Evolutionary conservation across 1,140 invertebrate species (phyloP).

Genomic region (Dolichoris vasculosae): DNA sequence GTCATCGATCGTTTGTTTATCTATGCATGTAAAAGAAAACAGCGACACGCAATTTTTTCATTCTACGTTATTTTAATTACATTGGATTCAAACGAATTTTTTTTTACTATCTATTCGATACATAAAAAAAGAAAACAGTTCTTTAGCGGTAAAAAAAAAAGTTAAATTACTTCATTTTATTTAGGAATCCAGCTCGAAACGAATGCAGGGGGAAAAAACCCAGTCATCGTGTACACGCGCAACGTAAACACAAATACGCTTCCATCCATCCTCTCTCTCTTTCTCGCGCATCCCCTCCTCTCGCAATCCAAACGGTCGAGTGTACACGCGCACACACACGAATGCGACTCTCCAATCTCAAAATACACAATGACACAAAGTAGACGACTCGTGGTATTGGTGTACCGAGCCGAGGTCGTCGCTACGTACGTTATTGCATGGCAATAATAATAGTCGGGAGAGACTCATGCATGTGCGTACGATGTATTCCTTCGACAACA

Average conservation of each 20-base stretch:
- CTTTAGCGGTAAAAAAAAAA: not conserved
- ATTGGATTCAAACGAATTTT: not conserved
- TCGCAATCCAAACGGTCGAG: not conserved
- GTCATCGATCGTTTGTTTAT: not conserved
- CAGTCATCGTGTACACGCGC: constrained; percentile 40
- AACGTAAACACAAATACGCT: constrained; percentile 45
- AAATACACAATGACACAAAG: constrained; percentile 12
- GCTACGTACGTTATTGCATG: not conserved
- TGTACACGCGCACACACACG: not conserved
- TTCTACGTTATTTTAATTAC: not conserved
- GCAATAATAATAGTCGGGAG: constrained; percentile 16
- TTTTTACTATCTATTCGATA: not conserved
- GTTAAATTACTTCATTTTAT: constrained; percentile 26
- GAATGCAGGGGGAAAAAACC: constrained; percentile 24
- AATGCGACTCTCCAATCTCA: not conserved
- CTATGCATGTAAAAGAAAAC: not conserved
- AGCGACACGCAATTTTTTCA: not conserved
- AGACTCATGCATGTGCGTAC: not conserved
- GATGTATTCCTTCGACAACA: not conserved
- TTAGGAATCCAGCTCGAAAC: constrained; percentile 28
- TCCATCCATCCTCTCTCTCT: not conserved
- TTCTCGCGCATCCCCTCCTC: not conserved
- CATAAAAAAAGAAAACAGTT: not conserved
- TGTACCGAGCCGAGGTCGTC: constrained; percentile 13
- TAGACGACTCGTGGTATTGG: not conserved